Evolutionary conservation across 2,888 invertebrate genomes (phyloP), one percentile per base, ranked within the genome.

Genomic region (Noctua fimbriata): DNA sequence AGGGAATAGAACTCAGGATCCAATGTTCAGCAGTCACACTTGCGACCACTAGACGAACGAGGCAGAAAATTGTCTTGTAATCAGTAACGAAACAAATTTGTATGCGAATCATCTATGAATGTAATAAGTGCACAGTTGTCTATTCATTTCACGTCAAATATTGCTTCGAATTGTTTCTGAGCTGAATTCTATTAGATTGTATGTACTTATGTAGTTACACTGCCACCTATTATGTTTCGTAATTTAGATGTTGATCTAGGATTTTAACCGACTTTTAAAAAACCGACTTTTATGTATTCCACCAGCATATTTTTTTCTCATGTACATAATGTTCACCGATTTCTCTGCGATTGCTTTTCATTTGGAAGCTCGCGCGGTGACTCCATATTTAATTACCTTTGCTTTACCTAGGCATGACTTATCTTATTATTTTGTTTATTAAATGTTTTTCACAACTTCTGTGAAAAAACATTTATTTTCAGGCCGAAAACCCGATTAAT

Each of bases 91-190:
- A 70, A 76, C 18, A 6, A 10, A 73, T 86, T 69, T 44, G 79
- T 79, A 85, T 85, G 63, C 86, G 7, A 49, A 47, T n/a, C 65
- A 21, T 32, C 28, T 21, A 21, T 65, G 18, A n/a, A 44, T 73
- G 52, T 66, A 52, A 66, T 76, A 55, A 63, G 24, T 16, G 1
- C 1, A 21, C 0, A 1, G 41, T 78, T 44, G 41, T 28, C 1
- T 67, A 84, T 85, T 78, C 87, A n/a, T 2, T 2, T 1, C 69
- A 71, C 71, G 78, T 69, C 18, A 3, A 16, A 24, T 41, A 32
- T 72, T 83, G 85, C 73, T 86, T 66, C 67, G 24, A 72, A 63
- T 71, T 66, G 76, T 66, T 60, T 82, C 73, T 66, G 10, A 52
- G 60, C 10, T 65, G 65, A 47, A 69, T 60, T 44, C 2, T 32